These are phyloP conservation scores for Perodicticus potto DNA, from an alignment of 2,797 vertebrate genomes.

Conservation along the genomic window DNA sequence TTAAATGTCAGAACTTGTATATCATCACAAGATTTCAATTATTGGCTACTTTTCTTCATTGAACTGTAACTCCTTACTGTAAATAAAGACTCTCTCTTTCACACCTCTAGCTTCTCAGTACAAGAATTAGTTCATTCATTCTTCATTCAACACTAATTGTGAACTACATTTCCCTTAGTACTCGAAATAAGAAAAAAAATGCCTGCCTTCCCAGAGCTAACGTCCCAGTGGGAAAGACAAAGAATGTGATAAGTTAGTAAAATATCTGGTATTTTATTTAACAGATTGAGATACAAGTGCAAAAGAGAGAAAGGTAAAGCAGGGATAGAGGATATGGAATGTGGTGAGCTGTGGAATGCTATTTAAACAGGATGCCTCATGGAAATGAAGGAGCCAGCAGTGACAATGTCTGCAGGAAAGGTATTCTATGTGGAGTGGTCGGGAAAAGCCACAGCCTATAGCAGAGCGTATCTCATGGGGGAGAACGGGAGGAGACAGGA, in stretches of 20 bases:
- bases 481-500: neutral
- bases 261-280: neutral
- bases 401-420: neutral
- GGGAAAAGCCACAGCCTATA: neutral
- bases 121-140: neutral
- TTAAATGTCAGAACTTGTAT: too few species aligned
- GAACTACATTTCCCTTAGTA: neutral
- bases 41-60: conserved; percentile 6
- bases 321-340: neutral
- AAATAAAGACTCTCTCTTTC: neutral
- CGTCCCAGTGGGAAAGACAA: neutral
- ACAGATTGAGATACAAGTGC: neutral
- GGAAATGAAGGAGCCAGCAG: neutral
- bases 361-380: neutral
- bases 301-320: neutral
- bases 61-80: neutral
- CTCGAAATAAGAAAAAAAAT: neutral
- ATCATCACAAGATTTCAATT: neutral
- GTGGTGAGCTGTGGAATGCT: neutral
- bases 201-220: neutral
- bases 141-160: neutral
- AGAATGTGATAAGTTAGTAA: neutral
- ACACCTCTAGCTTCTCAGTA: neutral
- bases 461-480: neutral
- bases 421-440: neutral